Evolutionary conservation across 2,888 invertebrate species (phyloP).

Genomic region (Dexiosoma caninum): DNA sequence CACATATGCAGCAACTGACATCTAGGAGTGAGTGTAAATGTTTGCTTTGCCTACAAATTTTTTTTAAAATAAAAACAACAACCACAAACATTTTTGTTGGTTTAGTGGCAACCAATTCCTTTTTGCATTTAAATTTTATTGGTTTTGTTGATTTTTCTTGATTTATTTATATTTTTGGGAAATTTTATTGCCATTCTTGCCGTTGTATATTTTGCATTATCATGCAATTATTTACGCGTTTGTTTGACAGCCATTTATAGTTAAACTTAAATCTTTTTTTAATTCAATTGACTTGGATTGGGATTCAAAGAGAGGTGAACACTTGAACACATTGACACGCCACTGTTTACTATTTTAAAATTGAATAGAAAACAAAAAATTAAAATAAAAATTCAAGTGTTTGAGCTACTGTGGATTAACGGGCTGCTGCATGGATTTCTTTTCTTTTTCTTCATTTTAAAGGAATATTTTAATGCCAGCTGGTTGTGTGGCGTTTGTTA

Average conservation of each 20-base stretch:
- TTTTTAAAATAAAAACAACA: constrained; percentile 22
- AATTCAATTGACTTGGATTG: constrained; percentile 32
- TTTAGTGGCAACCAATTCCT: not conserved
- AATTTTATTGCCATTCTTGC: not conserved
- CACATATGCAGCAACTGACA: not conserved
- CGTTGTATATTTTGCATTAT: constrained; percentile 32
- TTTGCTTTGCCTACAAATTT: not conserved
- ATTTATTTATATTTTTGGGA: constrained; percentile 27
- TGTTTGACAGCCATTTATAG: constrained; percentile 46
- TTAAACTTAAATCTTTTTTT: constrained; percentile 23
- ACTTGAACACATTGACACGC: constrained; percentile 50
- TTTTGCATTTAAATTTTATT: too few relatives aligned
- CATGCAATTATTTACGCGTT: constrained; percentile 62
- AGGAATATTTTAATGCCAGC: constrained; percentile 30
- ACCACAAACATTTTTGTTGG: not conserved
- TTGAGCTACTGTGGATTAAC: constrained; percentile 36
- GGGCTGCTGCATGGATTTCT: not conserved
- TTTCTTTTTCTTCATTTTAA: not conserved
- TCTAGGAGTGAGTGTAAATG: not conserved
- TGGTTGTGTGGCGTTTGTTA: constrained; percentile 29
- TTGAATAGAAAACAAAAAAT: not conserved
- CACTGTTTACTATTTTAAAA: constrained; percentile 32
- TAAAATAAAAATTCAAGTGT: constrained; percentile 18
- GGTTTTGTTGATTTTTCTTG: constrained; percentile 22
- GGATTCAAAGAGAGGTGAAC: constrained; percentile 40